phyloP scores from a whole-genome alignment of 2,888 invertebrate species.

The Aphodius granarius region DNA sequence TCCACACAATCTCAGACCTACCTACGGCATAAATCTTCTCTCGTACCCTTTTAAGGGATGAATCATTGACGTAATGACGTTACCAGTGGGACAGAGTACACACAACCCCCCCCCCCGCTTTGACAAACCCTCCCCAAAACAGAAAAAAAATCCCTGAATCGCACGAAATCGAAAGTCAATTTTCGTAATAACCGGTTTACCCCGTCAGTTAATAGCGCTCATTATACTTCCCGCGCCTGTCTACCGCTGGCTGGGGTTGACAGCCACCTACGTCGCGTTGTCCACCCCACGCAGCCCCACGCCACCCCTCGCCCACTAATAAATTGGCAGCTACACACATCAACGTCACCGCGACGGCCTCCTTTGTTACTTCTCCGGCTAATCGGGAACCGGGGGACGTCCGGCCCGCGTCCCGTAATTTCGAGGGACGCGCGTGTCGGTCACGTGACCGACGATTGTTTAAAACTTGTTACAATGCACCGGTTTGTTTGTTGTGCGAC shows the following conservation, averaged over 20 bases:
- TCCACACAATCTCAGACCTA: too few relatives aligned
- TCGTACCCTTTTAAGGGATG: too few relatives aligned
- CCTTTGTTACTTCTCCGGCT: conserved; percentile 49
- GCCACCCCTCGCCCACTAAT: conserved; percentile 39
- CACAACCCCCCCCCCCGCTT: background rate
- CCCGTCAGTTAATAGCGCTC: conserved; percentile 47
- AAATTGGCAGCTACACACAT: conserved; percentile 56
- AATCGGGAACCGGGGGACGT: conserved; percentile 41
- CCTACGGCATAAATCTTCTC: too few relatives aligned
- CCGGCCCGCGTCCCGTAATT: conserved; percentile 49
- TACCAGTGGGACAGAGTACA: too few relatives aligned
- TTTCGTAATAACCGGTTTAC: conserved; percentile 40
- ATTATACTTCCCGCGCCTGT: conserved; percentile 41
- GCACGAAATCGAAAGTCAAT: conserved; percentile 34
- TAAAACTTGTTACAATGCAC: conserved; percentile 49
- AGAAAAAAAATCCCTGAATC: conserved; percentile 23
- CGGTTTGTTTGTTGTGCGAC: conserved; percentile 41
- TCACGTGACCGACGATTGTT: conserved; percentile 50
- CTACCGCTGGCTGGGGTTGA: conserved; percentile 34
- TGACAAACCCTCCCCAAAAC: background rate
- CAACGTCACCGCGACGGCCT: conserved; percentile 51
- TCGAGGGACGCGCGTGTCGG: conserved; percentile 49
- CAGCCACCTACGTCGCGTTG: conserved; percentile 25
- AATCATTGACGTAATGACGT: too few relatives aligned
- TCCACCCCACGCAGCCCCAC: conserved; percentile 31